phyloP scores from a whole-genome alignment of 2,797 vertebrate species.

The Malurus leucopterus region DNA sequence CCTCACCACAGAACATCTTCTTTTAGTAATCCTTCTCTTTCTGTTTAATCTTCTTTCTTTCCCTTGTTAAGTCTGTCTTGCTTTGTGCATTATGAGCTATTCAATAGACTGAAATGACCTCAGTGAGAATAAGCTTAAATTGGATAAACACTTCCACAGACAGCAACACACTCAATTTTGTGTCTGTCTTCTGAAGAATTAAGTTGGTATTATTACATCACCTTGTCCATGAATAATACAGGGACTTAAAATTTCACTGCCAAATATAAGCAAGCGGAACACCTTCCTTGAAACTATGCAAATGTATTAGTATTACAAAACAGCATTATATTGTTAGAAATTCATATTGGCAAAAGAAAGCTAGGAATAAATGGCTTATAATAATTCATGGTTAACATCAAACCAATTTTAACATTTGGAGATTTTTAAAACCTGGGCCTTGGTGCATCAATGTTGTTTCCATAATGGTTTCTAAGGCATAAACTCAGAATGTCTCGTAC shows the following conservation, averaged over 20 bases:
- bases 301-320: not conserved
- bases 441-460: not conserved
- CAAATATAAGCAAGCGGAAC: not conserved
- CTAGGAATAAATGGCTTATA: not conserved
- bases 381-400: not conserved
- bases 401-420: not conserved
- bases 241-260: not conserved
- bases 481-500: not conserved
- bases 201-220: not conserved
- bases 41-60: slow-evolving; percentile 57
- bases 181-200: not conserved
- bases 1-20: slow-evolving; percentile 2
- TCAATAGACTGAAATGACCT: slow-evolving; percentile 42
- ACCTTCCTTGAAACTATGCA: not conserved
- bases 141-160: slow-evolving; percentile 26
- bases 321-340: not conserved
- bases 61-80: slow-evolving; percentile 2
- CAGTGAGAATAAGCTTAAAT: slow-evolving; percentile 47
- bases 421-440: not conserved
- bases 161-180: not conserved
- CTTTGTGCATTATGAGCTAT: slow-evolving; percentile 22
- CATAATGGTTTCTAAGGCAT: not conserved
- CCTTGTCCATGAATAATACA: not conserved
- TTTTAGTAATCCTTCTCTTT: slow-evolving; percentile 47
- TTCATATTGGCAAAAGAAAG: not conserved